Percentiles rank a stretch among this genome's conserved stretches.
phyloP scores from a whole-genome alignment of 2,888 invertebrate genomes.

The Acronicta psi region DNA sequence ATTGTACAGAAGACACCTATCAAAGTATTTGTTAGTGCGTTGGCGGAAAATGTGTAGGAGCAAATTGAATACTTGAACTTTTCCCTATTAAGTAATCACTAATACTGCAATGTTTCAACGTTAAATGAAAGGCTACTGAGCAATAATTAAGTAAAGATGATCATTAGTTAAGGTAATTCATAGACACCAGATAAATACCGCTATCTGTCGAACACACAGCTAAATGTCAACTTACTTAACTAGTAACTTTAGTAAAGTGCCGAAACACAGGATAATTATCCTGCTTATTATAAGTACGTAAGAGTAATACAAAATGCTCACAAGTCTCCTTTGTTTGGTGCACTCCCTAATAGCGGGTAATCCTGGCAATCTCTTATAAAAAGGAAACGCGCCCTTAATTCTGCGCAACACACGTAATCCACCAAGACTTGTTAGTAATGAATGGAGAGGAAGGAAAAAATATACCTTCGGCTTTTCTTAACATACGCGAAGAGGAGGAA shows the following conservation, averaged over 20 bases:
- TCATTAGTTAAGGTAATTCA: conserved; percentile 35
- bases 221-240: conserved; percentile 24
- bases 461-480: conserved; percentile 42
- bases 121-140: conserved; percentile 18
- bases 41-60: not conserved
- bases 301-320: conserved; percentile 42
- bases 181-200: conserved; percentile 21
- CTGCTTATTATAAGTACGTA: conserved; percentile 50
- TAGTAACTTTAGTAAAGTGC: conserved; percentile 37
- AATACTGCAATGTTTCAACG: conserved; percentile 9
- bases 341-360: conserved; percentile 67
- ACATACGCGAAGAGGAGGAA: conserved; percentile 33
- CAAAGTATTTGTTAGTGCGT: not conserved
- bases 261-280: conserved; percentile 41
- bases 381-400: conserved; percentile 67
- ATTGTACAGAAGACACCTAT: not conserved
- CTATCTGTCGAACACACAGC: conserved; percentile 20
- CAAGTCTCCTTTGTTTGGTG: conserved; percentile 65
- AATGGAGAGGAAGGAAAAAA: conserved; percentile 59
- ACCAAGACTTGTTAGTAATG: conserved; percentile 57
- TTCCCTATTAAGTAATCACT: conserved; percentile 11
- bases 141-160: conserved; percentile 34
- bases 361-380: conserved; percentile 74
- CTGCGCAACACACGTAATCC: conserved; percentile 69
- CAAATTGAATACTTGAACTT: conserved; percentile 13